Evolutionary conservation across 1,140 invertebrate genomes (phyloP).

Genomic region (Trachymyrmex septentrionalis): DNA sequence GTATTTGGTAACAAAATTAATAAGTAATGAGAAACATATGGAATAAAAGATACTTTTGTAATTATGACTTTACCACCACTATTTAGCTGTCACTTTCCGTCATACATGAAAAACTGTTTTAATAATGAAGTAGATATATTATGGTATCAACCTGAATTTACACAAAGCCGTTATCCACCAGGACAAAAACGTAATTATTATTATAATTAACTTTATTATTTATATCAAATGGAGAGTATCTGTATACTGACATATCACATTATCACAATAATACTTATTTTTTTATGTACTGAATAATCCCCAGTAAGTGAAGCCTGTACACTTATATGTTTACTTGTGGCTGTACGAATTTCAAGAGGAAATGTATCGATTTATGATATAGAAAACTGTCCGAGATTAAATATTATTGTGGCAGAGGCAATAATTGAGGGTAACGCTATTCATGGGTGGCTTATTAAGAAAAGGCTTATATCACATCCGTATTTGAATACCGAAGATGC

Average conservation of each 20-base stretch:
- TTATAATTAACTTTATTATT: slow-evolving; percentile 27
- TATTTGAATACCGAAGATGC: slow-evolving; percentile 83
- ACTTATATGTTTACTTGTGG: slow-evolving; percentile 84
- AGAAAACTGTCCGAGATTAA: slow-evolving; percentile 75
- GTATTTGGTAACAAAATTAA: slow-evolving; percentile 55
- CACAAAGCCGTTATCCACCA: slow-evolving; percentile 84
- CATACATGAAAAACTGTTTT: slow-evolving; percentile 77
- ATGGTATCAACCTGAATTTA: slow-evolving; percentile 83
- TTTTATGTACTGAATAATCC: not conserved
- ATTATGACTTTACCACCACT: slow-evolving; percentile 80
- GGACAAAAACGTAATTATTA: slow-evolving; percentile 82
- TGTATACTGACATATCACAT: not conserved
- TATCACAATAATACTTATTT: slow-evolving; percentile 13
- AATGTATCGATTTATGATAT: slow-evolving; percentile 74
- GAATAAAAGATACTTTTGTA: slow-evolving; percentile 57
- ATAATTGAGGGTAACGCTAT: slow-evolving; percentile 83
- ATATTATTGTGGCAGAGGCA: slow-evolving; percentile 80
- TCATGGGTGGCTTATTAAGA: slow-evolving; percentile 79
- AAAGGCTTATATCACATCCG: slow-evolving; percentile 79
- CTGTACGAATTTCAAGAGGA: slow-evolving; percentile 79
- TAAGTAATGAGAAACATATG: slow-evolving; percentile 34
- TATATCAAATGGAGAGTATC: not conserved
- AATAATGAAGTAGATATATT: slow-evolving; percentile 74
- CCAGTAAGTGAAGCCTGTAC: slow-evolving; percentile 84
- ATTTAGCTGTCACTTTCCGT: slow-evolving; percentile 76